phyloP scores from a whole-genome alignment of 2,797 vertebrate genomes.

The Kryptopterus vitreolus region DNA sequence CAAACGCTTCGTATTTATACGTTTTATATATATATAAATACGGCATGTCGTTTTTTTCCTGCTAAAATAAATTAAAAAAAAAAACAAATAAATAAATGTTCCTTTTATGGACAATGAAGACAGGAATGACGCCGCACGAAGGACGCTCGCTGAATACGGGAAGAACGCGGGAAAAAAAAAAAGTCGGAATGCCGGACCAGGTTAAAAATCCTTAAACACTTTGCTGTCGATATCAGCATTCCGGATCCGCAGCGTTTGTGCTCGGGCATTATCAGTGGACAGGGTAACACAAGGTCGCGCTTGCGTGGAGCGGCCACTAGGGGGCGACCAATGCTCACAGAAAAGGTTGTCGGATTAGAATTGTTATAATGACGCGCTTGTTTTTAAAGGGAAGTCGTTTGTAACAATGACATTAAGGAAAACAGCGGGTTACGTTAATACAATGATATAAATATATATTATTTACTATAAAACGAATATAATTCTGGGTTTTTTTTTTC shows the following conservation, averaged over 20 bases:
- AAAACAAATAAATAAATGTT: background rate
- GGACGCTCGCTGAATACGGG: background rate
- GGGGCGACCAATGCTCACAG: background rate
- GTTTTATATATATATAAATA: no score
- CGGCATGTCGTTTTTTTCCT: no score
- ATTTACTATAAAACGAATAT: no score
- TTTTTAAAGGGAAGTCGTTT: no score
- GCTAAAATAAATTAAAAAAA: no score
- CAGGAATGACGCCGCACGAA: background rate
- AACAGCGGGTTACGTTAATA: no score
- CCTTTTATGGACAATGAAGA: background rate
- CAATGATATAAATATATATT: no score
- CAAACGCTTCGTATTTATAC: background rate
- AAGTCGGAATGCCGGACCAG: background rate
- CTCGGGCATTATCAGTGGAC: no score
- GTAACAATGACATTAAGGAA: no score
- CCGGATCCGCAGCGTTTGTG: background rate
- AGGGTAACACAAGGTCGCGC: background rate
- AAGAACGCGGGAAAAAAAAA: background rate
- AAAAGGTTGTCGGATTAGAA: background rate
- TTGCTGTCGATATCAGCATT: background rate
- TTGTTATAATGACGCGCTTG: no score
- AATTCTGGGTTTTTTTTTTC: no score
- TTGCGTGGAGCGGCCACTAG: constrained; percentile 21
- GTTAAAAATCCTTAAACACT: background rate